Evolutionary conservation across 1,140 invertebrate genomes (phyloP), one percentile per base, ranked within the genome.

Genomic region (Cyphomyrmex costatus): DNA sequence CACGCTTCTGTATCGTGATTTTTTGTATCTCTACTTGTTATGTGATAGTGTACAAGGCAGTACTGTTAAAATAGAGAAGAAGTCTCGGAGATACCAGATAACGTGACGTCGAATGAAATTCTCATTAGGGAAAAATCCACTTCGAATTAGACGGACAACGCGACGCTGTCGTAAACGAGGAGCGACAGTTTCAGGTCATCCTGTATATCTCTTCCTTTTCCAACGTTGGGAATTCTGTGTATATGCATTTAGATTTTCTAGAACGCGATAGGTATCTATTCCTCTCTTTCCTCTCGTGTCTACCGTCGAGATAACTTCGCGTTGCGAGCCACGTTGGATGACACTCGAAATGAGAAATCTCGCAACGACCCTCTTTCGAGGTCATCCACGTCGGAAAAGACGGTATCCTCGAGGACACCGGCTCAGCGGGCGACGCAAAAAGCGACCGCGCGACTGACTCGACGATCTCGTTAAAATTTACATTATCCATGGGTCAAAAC

Each of bases 261-360:
- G 49, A 33, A 33, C 61, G 36, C 74, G 36, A 68, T 80, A 80
- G 61, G 33, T 46, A 85, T 36, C 12, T 19, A 27, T 14, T n/a
- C 6, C 36, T n/a, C 65, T 21, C n/a, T 49, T 49, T 27, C 36
- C 65, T 68, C n/a, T 10, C n/a, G 14, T 66, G 19, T 58, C 36
- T 66, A 46, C 36, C 36, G n/a, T n/a, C 33, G 76, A 68, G 66
- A 68, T 60, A 77, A 80, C 21, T 80, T 60, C 3, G 30, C 49
- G 58, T 65, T 53, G 30, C 61, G 49, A 21, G 60, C 14, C 21
- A 51, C 24, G 24, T 21, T 83, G 66, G 85, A 86, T 86, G 85
- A 83, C 68, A 86, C 85, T 86, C 49, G 36, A 73, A 84, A 83
- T 82, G 78, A 86, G 68, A 86, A 83, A 30, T 83, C 60, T 83